Evolutionary conservation across 2,797 vertebrate species (phyloP), one percentile per base, ranked within the genome.

Genomic region (Neosilurus mollespiculum): DNA sequence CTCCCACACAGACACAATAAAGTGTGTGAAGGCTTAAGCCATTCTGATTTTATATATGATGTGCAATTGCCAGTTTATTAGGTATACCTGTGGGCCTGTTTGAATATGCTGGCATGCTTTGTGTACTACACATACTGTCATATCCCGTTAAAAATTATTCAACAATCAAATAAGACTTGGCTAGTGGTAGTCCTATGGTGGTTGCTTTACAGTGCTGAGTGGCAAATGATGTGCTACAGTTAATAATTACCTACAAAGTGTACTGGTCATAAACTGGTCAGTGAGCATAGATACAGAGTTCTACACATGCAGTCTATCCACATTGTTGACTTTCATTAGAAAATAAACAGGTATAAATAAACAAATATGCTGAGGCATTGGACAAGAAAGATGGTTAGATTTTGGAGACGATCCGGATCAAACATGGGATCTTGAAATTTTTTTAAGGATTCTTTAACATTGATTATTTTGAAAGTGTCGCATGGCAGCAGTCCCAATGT

Each of bases 31-130:
- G 51, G 53, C 18, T 26, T 66, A 22, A 69, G 49, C 16, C 58
- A 22, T 75, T 30, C 30, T 59, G 78, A 73, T 59, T 84, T 61
- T 20, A 49, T 26, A 77, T n/a, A 62, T 58, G 6, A 34, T 51
- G 16, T 49, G 16, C 2, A 14, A n/a, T n/a, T 56, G 72, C 16
- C 72, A 59, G 14, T 78, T 64, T 78, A 26, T 65, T 53, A 30
- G 61, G 61, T 30, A 78, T 4, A 43, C 20, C 30, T 24, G 9
- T 5, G 34, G 24, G 12, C 16, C 22, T 24, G 12, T 24, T 24
- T 49, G 56, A 78, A 62, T 16, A 49, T 16, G 16, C 14, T 56
- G 71, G 2, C 56, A 22, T 30, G 53, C 51, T 56, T 56, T 75
- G 56, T 56, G 56, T 18, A 34, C 54, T 12, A 72, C n/a, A 37